Percentiles rank a stretch among this genome's conserved stretches.
Conservation (phyloP, 2,113 vertebrate species). For the Mustelus asterias region DNA sequence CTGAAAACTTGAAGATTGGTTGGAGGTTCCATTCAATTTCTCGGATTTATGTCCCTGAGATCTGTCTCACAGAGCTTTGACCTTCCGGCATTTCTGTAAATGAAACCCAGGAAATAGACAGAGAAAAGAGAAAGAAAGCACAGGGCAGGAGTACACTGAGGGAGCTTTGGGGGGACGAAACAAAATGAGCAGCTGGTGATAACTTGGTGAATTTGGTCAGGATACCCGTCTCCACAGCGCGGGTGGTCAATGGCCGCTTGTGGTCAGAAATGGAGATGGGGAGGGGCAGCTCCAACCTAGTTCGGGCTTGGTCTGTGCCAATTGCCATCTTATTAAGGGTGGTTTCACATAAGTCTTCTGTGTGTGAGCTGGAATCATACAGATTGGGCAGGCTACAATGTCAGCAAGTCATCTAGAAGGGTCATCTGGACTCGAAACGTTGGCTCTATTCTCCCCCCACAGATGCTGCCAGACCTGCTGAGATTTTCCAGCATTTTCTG, state of each 20-base stretch:
- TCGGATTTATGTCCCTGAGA: background rate
- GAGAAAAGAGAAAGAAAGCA: background rate
- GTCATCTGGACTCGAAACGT: no score
- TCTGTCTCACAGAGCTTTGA: background rate
- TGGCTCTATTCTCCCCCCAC: no score
- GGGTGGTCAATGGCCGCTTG: background rate
- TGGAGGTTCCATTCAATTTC: background rate
- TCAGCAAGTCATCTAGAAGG: no score
- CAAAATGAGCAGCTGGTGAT: background rate
- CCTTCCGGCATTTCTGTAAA: background rate
- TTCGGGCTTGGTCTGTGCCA: background rate
- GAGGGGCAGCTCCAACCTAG: background rate
- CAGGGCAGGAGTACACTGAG: background rate
- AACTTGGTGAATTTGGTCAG: background rate
- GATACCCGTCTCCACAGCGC: background rate
- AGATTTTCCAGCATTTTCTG: no score
- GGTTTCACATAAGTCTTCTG: background rate
- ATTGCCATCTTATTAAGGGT: background rate
- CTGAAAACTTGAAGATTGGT: background rate
- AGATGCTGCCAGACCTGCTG: no score
- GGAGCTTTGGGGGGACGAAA: background rate
- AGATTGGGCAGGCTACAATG: background rate
- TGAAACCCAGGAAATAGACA: background rate
- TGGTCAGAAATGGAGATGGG: background rate
- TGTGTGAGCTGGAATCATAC: background rate